Evolutionary conservation across 2,797 vertebrate genomes (phyloP).

Genomic region (Garrulus glandarius): DNA sequence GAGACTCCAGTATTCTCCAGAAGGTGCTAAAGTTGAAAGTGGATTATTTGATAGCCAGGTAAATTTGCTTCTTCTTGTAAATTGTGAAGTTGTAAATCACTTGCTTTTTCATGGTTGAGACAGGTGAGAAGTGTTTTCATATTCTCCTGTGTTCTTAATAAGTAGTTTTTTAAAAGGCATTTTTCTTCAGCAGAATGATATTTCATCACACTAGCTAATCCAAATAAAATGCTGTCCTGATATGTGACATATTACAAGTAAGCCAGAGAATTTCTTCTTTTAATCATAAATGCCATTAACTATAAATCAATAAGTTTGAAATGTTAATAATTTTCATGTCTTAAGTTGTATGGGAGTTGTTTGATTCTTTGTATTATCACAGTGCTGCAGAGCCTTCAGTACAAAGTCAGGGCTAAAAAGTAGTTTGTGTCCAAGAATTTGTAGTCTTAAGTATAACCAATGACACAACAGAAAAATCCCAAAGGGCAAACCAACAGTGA

Average conservation of each 20-base stretch:
- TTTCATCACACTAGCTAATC: not conserved
- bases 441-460: not conserved
- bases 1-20: constrained; percentile 90
- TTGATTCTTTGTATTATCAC: not conserved
- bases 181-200: not conserved
- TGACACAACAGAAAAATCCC: not conserved
- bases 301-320: not conserved
- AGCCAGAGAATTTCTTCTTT: not conserved
- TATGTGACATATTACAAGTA: not conserved
- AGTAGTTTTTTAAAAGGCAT: not conserved
- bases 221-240: not conserved
- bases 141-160: not conserved
- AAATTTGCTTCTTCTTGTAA: constrained; percentile 28
- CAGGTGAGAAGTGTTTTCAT: not conserved
- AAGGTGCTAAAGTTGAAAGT: constrained; percentile 96
- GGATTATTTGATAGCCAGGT: constrained; percentile 98
- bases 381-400: not conserved
- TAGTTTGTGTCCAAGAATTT: not conserved
- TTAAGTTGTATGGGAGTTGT: not conserved
- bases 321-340: not conserved
- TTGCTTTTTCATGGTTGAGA: not conserved
- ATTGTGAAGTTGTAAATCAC: not conserved
- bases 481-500: not conserved
- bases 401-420: not conserved
- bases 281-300: not conserved